Evolutionary conservation across 1,140 invertebrate genomes (phyloP).

Genomic region (Brachionus manjavacas): DNA sequence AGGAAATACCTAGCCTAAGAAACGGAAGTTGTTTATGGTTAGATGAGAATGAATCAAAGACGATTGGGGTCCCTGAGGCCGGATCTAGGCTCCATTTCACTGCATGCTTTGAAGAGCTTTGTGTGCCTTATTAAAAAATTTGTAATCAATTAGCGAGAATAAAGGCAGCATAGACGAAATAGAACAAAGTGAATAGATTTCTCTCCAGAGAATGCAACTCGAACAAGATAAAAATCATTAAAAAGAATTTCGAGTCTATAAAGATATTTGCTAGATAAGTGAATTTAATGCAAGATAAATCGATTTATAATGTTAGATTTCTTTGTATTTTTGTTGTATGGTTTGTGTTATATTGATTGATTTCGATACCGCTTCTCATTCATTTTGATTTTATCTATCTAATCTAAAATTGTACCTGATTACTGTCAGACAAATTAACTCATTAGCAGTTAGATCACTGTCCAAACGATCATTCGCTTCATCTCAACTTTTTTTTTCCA

Average conservation of each 20-base stretch:
- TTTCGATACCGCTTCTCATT: conserved; percentile 12
- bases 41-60: conserved; percentile 1
- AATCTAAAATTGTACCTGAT: conserved; percentile 8
- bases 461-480: not conserved
- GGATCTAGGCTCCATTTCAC: not conserved
- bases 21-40: conserved; percentile 28
- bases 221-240: conserved; percentile 26
- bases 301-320: conserved; percentile 20
- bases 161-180: not conserved
- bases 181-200: not conserved
- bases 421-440: conserved; percentile 18
- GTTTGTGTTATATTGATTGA: conserved; percentile 38
- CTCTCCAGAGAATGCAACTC: conserved; percentile 12
- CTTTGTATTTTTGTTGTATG: conserved; percentile 11
- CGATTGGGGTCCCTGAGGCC: not conserved
- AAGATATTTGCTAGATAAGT: conserved; percentile 29
- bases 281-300: conserved; percentile 34
- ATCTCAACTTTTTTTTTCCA: not conserved
- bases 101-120: not conserved
- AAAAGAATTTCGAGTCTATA: conserved; percentile 19
- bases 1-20: not conserved
- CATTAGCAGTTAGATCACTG: not conserved
- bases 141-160: conserved; percentile 22
- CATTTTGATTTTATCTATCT: conserved; percentile 1
- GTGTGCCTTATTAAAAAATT: conserved; percentile 22